phyloP scores from a whole-genome alignment of 2,797 vertebrate genomes.

The Tolypeutes matacus region DNA sequence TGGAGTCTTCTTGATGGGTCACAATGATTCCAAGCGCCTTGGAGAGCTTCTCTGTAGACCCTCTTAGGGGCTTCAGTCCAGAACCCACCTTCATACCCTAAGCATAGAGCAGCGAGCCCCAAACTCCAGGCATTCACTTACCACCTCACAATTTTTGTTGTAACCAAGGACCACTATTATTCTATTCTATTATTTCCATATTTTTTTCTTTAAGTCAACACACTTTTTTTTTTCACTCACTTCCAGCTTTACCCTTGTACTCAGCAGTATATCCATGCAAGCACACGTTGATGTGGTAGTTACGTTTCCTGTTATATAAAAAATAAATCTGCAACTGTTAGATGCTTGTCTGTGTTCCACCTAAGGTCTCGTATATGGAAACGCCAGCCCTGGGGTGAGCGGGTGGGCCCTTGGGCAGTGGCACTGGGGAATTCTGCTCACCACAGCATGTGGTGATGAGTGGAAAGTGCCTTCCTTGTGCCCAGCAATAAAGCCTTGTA shows the following conservation, averaged over 20 bases:
- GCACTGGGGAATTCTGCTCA: background rate
- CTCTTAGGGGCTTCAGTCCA: background rate
- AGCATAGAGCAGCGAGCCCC: background rate
- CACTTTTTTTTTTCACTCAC: background rate
- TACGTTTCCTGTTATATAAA: background rate
- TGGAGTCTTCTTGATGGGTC: fast-evolving
- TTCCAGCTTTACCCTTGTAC: background rate
- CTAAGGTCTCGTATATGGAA: too few relatives aligned
- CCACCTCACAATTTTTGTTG: background rate
- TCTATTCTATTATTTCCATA: background rate
- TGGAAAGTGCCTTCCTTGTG: background rate
- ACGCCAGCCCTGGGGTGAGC: background rate
- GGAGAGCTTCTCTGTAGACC: background rate
- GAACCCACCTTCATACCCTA: background rate
- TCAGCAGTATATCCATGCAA: background rate
- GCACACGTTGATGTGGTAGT: background rate
- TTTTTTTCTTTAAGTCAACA: background rate
- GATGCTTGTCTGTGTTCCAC: background rate
- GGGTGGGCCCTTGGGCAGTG: background rate
- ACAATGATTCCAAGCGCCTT: fast-evolving
- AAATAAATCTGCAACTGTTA: slow-evolving; percentile 13
- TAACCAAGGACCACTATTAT: background rate
- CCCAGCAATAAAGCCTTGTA: background rate
- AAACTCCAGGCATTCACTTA: background rate
- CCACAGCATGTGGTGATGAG: background rate